A percentile compares a stretch with the other conserved stretches of the same genome.
Conservation (phyloP, 2,113 vertebrate genomes). For the Trematomus loennbergii region DNA sequence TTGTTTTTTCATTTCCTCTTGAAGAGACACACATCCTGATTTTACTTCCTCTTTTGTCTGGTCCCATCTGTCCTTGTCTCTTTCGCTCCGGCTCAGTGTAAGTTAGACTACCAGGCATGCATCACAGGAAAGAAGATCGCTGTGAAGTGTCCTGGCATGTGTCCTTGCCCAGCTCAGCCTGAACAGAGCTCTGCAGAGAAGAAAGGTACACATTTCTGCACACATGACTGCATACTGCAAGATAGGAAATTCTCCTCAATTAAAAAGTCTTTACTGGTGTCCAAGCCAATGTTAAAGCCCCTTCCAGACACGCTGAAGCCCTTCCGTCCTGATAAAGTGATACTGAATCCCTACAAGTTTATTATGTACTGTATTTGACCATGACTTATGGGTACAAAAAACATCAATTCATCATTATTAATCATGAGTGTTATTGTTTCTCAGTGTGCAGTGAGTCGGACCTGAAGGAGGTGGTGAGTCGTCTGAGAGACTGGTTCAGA, state of each 20-base stretch:
- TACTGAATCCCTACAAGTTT: background rate
- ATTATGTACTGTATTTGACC: slow-evolving; percentile 3
- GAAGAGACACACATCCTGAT: slow-evolving; percentile 27
- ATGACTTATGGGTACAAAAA: slow-evolving; percentile 30
- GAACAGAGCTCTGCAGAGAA: slow-evolving; percentile 82
- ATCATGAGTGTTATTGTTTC: slow-evolving; percentile 40
- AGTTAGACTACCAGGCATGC: slow-evolving; percentile 96
- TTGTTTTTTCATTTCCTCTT: slow-evolving; percentile 42
- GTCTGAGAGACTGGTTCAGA: slow-evolving; percentile 95
- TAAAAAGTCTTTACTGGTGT: slow-evolving; percentile 12
- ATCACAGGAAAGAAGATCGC: slow-evolving; percentile 92
- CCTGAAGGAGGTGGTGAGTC: slow-evolving; percentile 91
- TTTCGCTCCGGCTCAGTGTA: slow-evolving; percentile 87
- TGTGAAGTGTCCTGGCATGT: slow-evolving; percentile 91
- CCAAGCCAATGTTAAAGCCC: slow-evolving; percentile 11
- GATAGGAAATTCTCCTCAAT: slow-evolving; percentile 11
- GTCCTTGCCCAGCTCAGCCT: slow-evolving; percentile 88
- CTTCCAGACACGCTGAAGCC: slow-evolving; percentile 22
- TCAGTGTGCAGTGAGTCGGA: slow-evolving; percentile 92
- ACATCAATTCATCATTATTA: slow-evolving; percentile 43
- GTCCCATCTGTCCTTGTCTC: slow-evolving; percentile 36
- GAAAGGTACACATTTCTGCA: slow-evolving; percentile 86
- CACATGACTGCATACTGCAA: slow-evolving; percentile 16
- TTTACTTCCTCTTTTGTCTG: slow-evolving; percentile 39
- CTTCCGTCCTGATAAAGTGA: slow-evolving; percentile 7